Percentiles rank a stretch among this genome's conserved stretches.
Evolutionary conservation across 37 sponge, comb jelly and placozoan genomes (phyloP).

Genomic region (Aplysina aerophoba): DNA sequence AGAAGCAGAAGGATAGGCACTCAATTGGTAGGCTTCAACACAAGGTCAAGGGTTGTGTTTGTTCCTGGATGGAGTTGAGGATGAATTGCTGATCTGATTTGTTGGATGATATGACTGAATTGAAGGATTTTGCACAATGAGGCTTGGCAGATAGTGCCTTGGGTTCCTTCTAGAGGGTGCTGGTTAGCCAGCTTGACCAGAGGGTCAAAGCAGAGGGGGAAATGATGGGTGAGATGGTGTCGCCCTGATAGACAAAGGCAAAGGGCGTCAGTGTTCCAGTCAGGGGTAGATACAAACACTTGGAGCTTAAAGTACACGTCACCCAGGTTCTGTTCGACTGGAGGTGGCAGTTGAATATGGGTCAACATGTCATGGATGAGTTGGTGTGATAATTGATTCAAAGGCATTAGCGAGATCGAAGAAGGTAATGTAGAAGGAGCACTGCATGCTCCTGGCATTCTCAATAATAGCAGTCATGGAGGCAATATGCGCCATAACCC

Average conservation of each 20-base stretch:
- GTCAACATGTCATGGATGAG: no score
- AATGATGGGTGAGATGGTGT: neutral
- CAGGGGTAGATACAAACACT: neutral
- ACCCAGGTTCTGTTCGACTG: no score
- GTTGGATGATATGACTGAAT: no score
- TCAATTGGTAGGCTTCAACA: no score
- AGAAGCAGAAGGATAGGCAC: no score
- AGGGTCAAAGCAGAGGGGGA: neutral
- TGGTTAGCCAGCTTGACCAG: neutral
- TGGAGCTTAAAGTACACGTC: neutral
- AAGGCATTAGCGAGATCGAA: constrained; percentile 11
- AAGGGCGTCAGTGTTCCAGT: neutral
- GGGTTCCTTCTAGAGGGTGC: neutral
- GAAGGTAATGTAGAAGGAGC: neutral
- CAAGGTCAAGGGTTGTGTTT: no score
- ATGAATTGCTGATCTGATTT: no score
- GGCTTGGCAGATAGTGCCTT: neutral
- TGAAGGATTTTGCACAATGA: no score
- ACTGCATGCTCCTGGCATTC: neutral
- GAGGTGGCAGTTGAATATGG: neutral
- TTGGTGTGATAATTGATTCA: no score
- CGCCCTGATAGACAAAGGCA: neutral
- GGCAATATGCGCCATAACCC: neutral
- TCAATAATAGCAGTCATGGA: neutral
- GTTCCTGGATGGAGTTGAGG: no score